phyloP scores from a whole-genome alignment of 2,888 invertebrate genomes.

The Synergus itoensis region DNA sequence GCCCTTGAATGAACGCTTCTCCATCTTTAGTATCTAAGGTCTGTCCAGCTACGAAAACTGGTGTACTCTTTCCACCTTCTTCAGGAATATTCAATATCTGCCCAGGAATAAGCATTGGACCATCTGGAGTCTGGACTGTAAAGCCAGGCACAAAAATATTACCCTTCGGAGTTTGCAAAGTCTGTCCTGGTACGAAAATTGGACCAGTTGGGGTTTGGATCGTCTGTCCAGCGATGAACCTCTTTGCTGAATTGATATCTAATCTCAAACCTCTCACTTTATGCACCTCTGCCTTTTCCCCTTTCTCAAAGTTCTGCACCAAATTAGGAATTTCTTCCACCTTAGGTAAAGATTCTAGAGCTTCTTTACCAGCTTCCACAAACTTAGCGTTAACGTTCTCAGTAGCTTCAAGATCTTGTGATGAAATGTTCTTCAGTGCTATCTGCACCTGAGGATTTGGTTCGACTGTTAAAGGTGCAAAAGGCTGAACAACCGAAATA shows the following conservation, averaged over 20 bases:
- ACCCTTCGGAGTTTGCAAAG: constrained; percentile 84
- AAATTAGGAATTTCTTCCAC: constrained; percentile 83
- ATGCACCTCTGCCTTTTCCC: constrained; percentile 81
- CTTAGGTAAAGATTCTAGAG: constrained; percentile 82
- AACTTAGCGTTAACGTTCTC: constrained; percentile 82
- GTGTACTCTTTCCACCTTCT: constrained; percentile 79
- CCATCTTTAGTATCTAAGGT: constrained; percentile 81
- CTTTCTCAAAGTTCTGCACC: constrained; percentile 79
- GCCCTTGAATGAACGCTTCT: constrained; percentile 81
- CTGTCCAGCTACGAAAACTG: constrained; percentile 86
- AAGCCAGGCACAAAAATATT: constrained; percentile 86
- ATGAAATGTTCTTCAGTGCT: constrained; percentile 80
- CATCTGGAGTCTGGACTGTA: constrained; percentile 84
- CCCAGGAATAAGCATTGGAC: constrained; percentile 86
- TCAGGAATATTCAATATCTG: constrained; percentile 81
- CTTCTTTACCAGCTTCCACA: constrained; percentile 78
- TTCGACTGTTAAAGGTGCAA: constrained; percentile 80
- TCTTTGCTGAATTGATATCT: constrained; percentile 84
- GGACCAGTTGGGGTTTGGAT: constrained; percentile 85
- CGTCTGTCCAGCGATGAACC: constrained; percentile 86
- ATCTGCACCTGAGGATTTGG: constrained; percentile 78
- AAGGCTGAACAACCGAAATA: constrained; percentile 82
- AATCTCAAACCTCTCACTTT: constrained; percentile 83
- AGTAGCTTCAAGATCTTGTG: constrained; percentile 81
- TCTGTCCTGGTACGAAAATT: constrained; percentile 88